Evolutionary conservation across 2,797 vertebrate species (phyloP), one percentile per base, ranked within the genome.

Genomic region (Echiichthys vipera): DNA sequence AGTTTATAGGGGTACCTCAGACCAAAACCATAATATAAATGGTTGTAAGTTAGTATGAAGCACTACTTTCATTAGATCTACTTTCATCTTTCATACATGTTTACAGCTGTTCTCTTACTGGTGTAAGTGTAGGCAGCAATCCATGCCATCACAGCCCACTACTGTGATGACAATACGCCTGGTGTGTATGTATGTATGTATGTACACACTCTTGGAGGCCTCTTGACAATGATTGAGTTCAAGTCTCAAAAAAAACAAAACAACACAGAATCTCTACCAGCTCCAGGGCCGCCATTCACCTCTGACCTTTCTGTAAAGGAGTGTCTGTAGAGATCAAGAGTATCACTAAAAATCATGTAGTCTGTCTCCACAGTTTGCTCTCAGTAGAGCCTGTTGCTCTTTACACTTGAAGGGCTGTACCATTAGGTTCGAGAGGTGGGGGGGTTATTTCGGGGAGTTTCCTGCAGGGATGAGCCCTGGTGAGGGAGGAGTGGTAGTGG

Each of bases 401-500:
- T 78, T 80, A 74, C 81, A 81, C 79, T 69, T 30, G 30, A 8
- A 47, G 81, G 92, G 86, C 46, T 20, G 71, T 84, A 91, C 92
- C 91, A 93, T 63, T 47, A 9, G 22, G 17, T 63, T 1, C 2
- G 3, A 47, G 47, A 40, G 47, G 25, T 36, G 25, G 45, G 77
- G 20, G 67, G 67, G 46, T 43, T 76, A 62, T 78, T 74, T 62
- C 24, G 40, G 73, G 78, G 78, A 78, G 68, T 85, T 89, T 89
- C 86, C 81, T 83, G 77, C 58, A 24, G 73, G 84, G 88, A 90
- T 88, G 85, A 87, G 81, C 87, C 88, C 84, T 91, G 91, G 25
- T 47, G 66, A 74, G 83, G 88, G 85, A 74, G 78, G 76, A 74
- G 90, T 88, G 89, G 84, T 91, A 95, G 91, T 86, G 93, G 91